These are phyloP conservation scores for Epistrophe grossulariae DNA, from an alignment of 2,888 invertebrate genomes.

Conservation along the genomic window DNA sequence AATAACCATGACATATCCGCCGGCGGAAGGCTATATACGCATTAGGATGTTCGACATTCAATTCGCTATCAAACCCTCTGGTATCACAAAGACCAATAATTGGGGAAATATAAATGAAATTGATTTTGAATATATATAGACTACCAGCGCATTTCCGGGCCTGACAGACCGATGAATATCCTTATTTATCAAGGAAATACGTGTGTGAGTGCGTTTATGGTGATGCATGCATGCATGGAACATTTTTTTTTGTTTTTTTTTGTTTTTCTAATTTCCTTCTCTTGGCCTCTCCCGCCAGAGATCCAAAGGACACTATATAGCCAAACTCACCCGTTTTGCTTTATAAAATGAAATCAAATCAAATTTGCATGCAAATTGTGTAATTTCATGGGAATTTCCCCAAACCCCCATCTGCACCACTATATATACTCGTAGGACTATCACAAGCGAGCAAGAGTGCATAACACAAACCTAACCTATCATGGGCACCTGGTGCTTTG, in stretches of 20 bases:
- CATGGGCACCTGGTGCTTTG: slow-evolving; percentile 40
- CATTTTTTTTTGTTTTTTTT: slow-evolving; percentile 3
- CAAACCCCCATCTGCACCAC: neutral
- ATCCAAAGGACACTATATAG: neutral
- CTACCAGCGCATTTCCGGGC: slow-evolving; percentile 55
- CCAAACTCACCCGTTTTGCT: slow-evolving; percentile 47
- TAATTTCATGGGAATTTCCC: slow-evolving; percentile 69
- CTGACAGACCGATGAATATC: slow-evolving; percentile 44
- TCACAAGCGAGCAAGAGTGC: slow-evolving; percentile 3
- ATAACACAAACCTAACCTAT: slow-evolving; percentile 21
- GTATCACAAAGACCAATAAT: slow-evolving; percentile 23
- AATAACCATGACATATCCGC: neutral
- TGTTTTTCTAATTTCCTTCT: slow-evolving; percentile 44
- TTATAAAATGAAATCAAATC: slow-evolving; percentile 71
- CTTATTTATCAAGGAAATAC: slow-evolving; percentile 34
- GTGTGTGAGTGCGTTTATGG: slow-evolving; percentile 27
- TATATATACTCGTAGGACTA: neutral
- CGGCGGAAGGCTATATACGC: neutral
- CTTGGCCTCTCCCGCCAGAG: neutral
- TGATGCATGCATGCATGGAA: slow-evolving; percentile 19
- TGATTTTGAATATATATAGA: slow-evolving; percentile 59
- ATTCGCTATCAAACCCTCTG: neutral
- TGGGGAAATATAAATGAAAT: slow-evolving; percentile 59
- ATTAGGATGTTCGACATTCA: slow-evolving; percentile 34
- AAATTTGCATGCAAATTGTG: slow-evolving; percentile 74